Base-by-base conservation (phyloP, 2,888 invertebrate species). In the Acholoe squamosa region DNA sequence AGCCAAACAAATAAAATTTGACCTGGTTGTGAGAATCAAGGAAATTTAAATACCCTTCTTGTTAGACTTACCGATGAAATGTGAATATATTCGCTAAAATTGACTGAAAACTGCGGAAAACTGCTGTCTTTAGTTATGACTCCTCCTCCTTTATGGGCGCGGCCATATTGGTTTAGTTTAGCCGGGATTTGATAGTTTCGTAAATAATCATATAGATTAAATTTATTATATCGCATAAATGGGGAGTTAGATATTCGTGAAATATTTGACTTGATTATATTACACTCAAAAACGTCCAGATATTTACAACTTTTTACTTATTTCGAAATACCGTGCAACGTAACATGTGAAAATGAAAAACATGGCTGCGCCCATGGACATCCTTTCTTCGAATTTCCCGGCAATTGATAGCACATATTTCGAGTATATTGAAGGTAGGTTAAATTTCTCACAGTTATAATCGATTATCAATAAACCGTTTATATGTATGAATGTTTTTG, bases 321-420 rank as follows among this genome's bases (percentile, higher is more conserved):
- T n/a, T 61, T 61, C 22, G 61, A 61, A n/a, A 61, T 61, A 54
- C n/a, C n/a, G 5, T 61, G 14, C 19, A 19, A 61, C 19, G n/a
- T 7, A 61, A n/a, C 28, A 5, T 31, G 14, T 28, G 76, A 76
- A 76, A 76, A 76, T 31, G 61, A 91, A 61, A 88, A 92, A 92
- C 33, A 92, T 92, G 92, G 91, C 92, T 16, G 90, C 91, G 76
- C 34, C 91, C 80, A 51, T 89, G 43, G 90, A 90, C 33, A 84
- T 92, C 56, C 71, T 92, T 5, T 28, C 71, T 14, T 89, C 52
- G 28, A 80, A 80, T 91, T 92, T 92, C 67, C 92, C 92, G 12
- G 25, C 89, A 28, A 90, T 92, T 54, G 92, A 92, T 89, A 61
- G 28, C 33, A 90, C 61, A 71, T 51, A 89, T 86, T 88, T 51